Base-by-base conservation (phyloP, 2,888 invertebrate genomes). In the Ectemnius cavifrons region DNA sequence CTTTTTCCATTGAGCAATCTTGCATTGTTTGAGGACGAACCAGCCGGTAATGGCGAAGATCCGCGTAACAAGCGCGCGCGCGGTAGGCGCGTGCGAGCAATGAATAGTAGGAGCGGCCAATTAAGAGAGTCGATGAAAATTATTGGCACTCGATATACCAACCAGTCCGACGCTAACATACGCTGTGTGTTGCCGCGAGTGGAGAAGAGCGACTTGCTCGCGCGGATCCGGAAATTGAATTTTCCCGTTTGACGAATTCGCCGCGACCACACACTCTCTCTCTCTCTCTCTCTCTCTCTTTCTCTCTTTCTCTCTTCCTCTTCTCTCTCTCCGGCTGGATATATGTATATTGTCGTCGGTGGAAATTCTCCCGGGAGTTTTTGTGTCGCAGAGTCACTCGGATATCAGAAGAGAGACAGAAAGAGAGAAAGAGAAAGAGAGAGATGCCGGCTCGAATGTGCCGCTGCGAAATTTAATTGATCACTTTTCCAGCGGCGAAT, bases 191-290 rank as follows among this genome's bases (percentile, higher is more conserved):
- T 11, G 37, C 37, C 37, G 37, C 37, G 37, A 37, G 37, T n/a
- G 2, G 2, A 8, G 37, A 8, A 20, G 63, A 64, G 52, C 59
- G 65, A 65, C 76, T 67, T 62, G 63, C 18, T 27, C 52, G 47
- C 64, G 49, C 78, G 70, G 61, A 58, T 37, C 37, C 75, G 79
- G 79, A 79, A 79, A 79, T 79, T 79, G 79, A 75, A 79, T 77
- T 79, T 74, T 80, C 76, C 67, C 80, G 80, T 72, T 77, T 64
- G 76, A 72, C 79, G 77, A 79, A 79, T 79, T 70, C 72, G 73
- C 71, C 66, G 62, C 63, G 58, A 57, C 37, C 37, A 37, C 8
- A 37, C 37, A 37, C 37, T 1, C 37, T 37, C 8, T 37, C 2
- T 8, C 37, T 37, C 37, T 23, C 8, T 37, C 37, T 37, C 8